Evolutionary conservation across 2,888 invertebrate species (phyloP).

Genomic region (Phaonia tiefii): DNA sequence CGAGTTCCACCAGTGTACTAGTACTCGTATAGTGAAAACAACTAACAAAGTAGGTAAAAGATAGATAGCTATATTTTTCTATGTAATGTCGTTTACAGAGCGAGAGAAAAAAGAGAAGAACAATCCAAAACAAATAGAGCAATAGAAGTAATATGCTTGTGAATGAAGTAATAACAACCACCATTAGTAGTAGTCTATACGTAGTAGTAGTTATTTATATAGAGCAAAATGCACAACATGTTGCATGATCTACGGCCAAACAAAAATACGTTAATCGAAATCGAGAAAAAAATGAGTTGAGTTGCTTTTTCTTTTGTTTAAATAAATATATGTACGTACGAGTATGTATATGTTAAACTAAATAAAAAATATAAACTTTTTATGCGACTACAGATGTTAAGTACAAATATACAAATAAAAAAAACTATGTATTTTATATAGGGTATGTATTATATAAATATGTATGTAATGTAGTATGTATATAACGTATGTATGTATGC

Average conservation of each 20-base stretch:
- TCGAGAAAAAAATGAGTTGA: constrained; percentile 9
- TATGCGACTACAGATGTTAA: constrained; percentile 16
- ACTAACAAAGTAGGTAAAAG: too few relatives aligned
- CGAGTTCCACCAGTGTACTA: constrained; percentile 3
- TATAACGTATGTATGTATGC: constrained; percentile 10
- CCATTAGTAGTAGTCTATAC: constrained; percentile 45
- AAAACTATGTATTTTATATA: constrained; percentile 4
- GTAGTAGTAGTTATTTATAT: constrained; percentile 11
- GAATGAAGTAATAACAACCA: constrained; percentile 25
- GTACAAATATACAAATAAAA: constrained; percentile 33
- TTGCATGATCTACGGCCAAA: constrained; percentile 63
- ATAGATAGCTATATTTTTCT: too few relatives aligned
- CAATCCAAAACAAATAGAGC: not conserved
- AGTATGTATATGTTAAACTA: constrained; percentile 67
- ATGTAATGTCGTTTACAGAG: too few relatives aligned
- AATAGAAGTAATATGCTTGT: not conserved
- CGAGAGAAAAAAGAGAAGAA: not conserved
- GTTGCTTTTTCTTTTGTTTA: constrained; percentile 1
- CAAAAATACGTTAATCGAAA: constrained; percentile 22
- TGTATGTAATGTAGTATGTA: not conserved
- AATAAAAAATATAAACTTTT: constrained; percentile 56
- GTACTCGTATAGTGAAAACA: not conserved
- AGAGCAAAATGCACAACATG: constrained; percentile 48
- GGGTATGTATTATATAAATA: not conserved
- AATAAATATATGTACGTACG: constrained; percentile 55